These are phyloP conservation scores for Margarornis squamiger DNA, from an alignment of 2,797 vertebrate genomes.

Conservation along the genomic window DNA sequence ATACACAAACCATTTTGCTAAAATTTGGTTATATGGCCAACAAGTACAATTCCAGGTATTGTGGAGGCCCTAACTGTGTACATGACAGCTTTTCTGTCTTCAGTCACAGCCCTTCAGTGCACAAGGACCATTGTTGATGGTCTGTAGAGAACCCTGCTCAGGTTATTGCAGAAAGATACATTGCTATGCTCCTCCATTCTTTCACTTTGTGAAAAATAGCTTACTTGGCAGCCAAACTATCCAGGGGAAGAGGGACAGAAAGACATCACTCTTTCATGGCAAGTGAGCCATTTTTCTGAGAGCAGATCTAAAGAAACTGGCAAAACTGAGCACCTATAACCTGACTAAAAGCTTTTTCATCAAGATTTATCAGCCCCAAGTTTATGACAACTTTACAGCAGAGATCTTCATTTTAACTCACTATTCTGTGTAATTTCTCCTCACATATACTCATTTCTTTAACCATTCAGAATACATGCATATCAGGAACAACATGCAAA, in stretches of 20 bases:
- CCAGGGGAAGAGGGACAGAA: background rate
- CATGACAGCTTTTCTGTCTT: background rate
- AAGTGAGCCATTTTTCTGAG: background rate
- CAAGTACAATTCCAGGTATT: background rate
- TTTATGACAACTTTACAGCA: background rate
- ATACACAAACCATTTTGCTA: background rate
- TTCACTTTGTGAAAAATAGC: background rate
- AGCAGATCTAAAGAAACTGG: background rate
- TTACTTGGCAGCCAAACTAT: background rate
- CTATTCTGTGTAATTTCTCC: background rate
- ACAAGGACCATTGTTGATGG: rapidly evolving
- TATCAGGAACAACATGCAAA: background rate
- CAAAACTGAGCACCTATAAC: background rate
- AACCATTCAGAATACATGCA: background rate
- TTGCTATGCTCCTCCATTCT: background rate
- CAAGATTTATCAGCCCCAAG: background rate
- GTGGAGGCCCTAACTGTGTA: background rate
- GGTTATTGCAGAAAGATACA: background rate
- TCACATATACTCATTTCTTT: background rate
- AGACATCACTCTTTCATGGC: background rate
- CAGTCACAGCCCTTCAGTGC: background rate
- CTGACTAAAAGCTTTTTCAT: background rate
- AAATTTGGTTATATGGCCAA: background rate
- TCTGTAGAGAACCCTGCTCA: background rate
- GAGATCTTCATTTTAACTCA: background rate